Evolutionary conservation across 2,888 invertebrate species (phyloP), one percentile per base, ranked within the genome.

Genomic region (Argyra leucocephala): DNA sequence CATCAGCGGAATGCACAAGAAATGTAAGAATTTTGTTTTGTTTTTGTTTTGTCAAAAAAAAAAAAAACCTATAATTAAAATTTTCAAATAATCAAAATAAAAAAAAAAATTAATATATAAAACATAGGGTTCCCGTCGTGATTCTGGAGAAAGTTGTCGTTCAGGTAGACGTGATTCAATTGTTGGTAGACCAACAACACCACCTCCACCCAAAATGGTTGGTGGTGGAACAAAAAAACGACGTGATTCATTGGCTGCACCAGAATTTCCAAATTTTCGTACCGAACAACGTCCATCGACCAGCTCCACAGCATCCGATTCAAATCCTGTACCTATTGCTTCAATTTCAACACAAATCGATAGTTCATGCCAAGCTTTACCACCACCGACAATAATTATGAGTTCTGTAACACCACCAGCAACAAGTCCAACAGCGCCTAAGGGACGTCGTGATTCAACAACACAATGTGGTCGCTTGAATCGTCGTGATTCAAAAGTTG

Each of bases 381-480:
- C 83, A 58, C 86, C 87, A 15, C 91, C 92, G 5, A 91, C 90
- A 22, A 92, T 91, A 67, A 87, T 91, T 63, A 91, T 86, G 73
- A 91, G 90, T 59, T 89, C 89, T 66, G 91, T 91, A 22, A 91
- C 91, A 48, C 91, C 91, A 21, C 91, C 91, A 60, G 86, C 90
- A 10, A 88, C 90, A 1, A 91, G 91, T 57, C 91, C 91, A 0
- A 87, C 89, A 0, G 83, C 83, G 12, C 82, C 84, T 0, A 74
- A 82, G 81, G 85, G 85, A 0, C 82, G 91, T 26, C 83, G 92
- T 66, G 92, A 93, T 74, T 92, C 92, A 0, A 92, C 91, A 2
- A 92, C 92, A 0, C 92, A 93, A 80, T 92, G 92, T 73, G 87
- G 88, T 6, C 78, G 84, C 21, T 76, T 82, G 9, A 86, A 86